Base-by-base conservation (phyloP, 2,113 vertebrate genomes). In the Myotis brandtii region DNA sequence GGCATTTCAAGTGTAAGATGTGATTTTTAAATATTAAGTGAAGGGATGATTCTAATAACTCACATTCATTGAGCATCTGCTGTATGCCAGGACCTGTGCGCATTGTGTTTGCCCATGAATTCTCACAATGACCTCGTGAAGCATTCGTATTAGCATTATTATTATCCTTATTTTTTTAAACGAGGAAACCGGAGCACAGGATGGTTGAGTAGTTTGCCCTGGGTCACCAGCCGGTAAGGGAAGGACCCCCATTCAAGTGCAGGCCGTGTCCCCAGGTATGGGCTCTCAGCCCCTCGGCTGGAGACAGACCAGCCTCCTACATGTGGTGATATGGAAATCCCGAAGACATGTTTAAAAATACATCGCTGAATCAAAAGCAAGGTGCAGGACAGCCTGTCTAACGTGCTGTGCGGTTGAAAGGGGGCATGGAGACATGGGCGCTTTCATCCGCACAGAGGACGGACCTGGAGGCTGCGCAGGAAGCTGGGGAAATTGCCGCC, bases 361-460 rank as follows among this genome's bases (percentile, higher is more conserved):
- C 43, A 80, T 87, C 92, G 94, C 92, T 79, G 95, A 95, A 89
- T 62, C n/a, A 81, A 76, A 96, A 85, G 67, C 94, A 88, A 82
- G 89, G 21, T 81, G 62, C 70, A 34, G 89, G 88, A 70, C 40
- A 88, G 81, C 67, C 77, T 80, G 75, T 52, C 11, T 81, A 76
- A 67, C 9, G 46, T 4, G 59, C 76, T 67, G 0, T 85, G 27
- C 92, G 77, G 79, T 86, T 46, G 43, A 66, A 79, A 59, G 17
- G 52, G 76, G 86, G 62, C 46, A 72, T 34, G 34, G 59, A 79
- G 72, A 43, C 34, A 0, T 0, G 2, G 27, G 32, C 9, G 59
- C 67, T 48, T 73, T 82, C 32, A 30, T 52, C 56, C 32, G 40
- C 23, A 10, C 25, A 3, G n/a, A 56, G 81, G 6, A 4, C 6